These are phyloP conservation scores for Proterorhinus semilunaris DNA, from an alignment of 2,113 vertebrate species.

Conservation along the genomic window DNA sequence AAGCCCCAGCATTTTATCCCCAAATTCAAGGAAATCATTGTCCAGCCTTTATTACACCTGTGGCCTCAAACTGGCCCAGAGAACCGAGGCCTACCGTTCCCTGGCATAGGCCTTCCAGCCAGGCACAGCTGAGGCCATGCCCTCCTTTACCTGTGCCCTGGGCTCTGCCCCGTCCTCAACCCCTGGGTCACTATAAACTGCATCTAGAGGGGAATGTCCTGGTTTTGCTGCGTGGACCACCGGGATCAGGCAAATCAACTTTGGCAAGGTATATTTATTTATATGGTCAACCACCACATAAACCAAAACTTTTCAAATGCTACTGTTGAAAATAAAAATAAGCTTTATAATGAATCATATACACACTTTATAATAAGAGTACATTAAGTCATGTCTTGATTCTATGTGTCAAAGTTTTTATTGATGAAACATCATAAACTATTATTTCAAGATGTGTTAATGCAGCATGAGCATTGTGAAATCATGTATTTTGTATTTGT, in stretches of 20 bases:
- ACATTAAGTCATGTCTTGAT: no score
- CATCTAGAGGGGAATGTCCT: constrained; percentile 83
- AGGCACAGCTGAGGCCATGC: constrained; percentile 68
- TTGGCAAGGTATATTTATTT: constrained; percentile 83
- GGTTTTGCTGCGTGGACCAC: constrained; percentile 91
- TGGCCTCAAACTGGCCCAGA: constrained; percentile 75
- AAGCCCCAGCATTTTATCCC: constrained; percentile 80
- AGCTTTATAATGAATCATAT: no score
- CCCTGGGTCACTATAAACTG: constrained; percentile 65
- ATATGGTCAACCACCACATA: neutral
- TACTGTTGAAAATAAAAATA: no score
- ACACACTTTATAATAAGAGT: no score
- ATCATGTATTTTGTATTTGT: no score
- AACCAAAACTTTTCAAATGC: no score
- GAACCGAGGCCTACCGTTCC: constrained; percentile 39
- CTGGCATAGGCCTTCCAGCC: constrained; percentile 57
- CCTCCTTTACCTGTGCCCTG: constrained; percentile 77
- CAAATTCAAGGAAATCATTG: constrained; percentile 44
- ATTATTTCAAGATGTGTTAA: no score
- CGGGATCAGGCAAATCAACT: constrained; percentile 94
- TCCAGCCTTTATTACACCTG: constrained; percentile 84
- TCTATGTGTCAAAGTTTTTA: no score
- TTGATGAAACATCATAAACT: no score
- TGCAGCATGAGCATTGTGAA: no score
- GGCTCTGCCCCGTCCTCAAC: constrained; percentile 64